phyloP scores from a whole-genome alignment of 1,140 invertebrate species.

The Bombus turneri region DNA sequence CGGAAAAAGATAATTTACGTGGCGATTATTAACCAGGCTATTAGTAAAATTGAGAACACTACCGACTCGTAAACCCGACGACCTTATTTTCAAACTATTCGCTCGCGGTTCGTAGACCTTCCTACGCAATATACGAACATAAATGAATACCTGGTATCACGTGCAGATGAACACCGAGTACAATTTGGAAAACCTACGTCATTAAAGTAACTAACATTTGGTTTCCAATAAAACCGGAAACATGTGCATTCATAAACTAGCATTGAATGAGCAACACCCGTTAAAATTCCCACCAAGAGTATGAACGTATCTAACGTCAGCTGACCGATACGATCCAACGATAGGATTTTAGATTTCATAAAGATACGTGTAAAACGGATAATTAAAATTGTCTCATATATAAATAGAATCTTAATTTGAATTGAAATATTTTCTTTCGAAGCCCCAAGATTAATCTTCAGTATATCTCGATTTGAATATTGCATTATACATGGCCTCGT shows the following conservation, averaged over 20 bases:
- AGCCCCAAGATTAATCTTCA: neutral
- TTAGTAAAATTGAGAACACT: slow-evolving; percentile 37
- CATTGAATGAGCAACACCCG: slow-evolving; percentile 49
- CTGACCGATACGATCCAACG: slow-evolving; percentile 35
- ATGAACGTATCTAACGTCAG: slow-evolving; percentile 46
- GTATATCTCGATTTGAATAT: neutral
- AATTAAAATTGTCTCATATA: neutral
- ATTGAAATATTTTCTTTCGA: neutral
- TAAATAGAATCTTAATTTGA: neutral
- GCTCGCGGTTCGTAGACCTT: slow-evolving; percentile 1
- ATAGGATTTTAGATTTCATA: neutral
- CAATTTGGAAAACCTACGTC: neutral
- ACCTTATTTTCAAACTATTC: slow-evolving; percentile 42
- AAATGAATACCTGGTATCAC: neutral
- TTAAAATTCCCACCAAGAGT: slow-evolving; percentile 41
- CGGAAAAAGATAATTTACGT: slow-evolving; percentile 36
- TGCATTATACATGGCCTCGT: too few relatives aligned
- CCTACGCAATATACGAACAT: neutral
- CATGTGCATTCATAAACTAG: slow-evolving; percentile 1
- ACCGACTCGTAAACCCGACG: slow-evolving; percentile 29
- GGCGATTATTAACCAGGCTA: slow-evolving; percentile 32
- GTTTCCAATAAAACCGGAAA: slow-evolving; percentile 12
- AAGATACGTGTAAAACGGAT: neutral
- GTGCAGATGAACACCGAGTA: neutral
- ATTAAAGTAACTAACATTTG: neutral